Conservation (phyloP, 2,113 vertebrate genomes). For the Sterrhoptilus dennistouni region DNA sequence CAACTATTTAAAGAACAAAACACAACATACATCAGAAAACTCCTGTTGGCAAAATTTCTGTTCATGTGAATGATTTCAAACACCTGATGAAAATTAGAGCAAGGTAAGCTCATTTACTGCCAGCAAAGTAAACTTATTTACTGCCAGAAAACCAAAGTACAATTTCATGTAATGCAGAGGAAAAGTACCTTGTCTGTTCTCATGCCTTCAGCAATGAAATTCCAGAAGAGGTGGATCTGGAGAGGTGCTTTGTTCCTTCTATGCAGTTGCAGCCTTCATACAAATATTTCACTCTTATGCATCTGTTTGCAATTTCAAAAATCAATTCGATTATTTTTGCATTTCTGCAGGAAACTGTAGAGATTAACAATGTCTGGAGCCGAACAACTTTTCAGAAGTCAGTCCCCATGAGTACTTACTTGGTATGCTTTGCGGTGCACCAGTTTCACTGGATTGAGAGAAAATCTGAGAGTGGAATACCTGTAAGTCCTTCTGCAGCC, state of each 20-base stretch:
- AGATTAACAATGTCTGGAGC: conserved; percentile 16
- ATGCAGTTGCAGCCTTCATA: not conserved
- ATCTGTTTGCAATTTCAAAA: not conserved
- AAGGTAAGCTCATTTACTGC: not conserved
- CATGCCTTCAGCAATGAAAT: not conserved
- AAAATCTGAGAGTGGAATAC: conserved; percentile 69
- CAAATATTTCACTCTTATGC: not conserved
- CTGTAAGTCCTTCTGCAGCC: conserved; percentile 70
- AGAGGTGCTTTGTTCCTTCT: not conserved
- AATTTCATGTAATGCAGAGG: not conserved
- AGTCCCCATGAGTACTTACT: conserved; percentile 93
- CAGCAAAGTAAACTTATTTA: not conserved
- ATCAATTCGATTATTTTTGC: not conserved
- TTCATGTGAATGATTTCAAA: not conserved
- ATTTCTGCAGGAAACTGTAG: conserved; percentile 60
- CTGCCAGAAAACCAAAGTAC: not conserved
- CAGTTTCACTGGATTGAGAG: conserved; percentile 72
- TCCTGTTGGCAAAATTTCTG: not conserved
- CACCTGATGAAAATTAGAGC: not conserved
- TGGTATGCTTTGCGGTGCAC: conserved; percentile 95
- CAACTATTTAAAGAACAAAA: not conserved
- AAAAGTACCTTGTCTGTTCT: not conserved
- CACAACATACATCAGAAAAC: not conserved
- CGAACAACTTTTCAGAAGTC: conserved; percentile 83
- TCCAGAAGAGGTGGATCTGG: not conserved